A percentile compares a stretch with the other conserved stretches of the same genome.
These are phyloP conservation scores for Melospiza georgiana DNA, from an alignment of 2,113 vertebrate species.

Conservation along the genomic window DNA sequence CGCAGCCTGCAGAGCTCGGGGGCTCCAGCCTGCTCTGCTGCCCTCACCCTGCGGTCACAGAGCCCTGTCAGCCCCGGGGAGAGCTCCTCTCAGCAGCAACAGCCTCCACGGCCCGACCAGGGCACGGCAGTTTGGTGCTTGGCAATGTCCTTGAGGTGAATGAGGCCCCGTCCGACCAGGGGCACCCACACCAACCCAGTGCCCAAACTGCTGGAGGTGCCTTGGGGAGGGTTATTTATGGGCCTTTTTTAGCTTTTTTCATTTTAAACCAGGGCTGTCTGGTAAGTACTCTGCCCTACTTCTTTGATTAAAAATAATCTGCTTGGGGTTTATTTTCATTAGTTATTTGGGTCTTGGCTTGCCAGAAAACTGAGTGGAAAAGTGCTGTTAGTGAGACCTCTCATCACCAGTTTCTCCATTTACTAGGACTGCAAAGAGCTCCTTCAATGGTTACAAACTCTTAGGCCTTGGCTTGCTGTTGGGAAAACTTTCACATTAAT, in stretches of 20 bases:
- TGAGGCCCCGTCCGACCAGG: accelerated
- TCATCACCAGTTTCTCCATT: background rate
- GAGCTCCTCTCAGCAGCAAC: background rate
- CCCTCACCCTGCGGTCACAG: constrained; percentile 34
- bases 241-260: constrained; percentile 12
- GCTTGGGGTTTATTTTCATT: background rate
- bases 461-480: background rate
- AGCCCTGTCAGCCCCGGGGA: accelerated
- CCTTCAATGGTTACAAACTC: background rate
- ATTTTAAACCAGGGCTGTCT: constrained; percentile 18
- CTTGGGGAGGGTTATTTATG: background rate
- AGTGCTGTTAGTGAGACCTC: background rate
- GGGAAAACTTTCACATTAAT: background rate
- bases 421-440: background rate
- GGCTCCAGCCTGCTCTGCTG: background rate
- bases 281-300: background rate
- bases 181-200: accelerated
- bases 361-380: background rate
- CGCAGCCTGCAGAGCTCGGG: constrained; percentile 74
- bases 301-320: constrained; percentile 62
- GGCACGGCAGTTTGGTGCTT: background rate
- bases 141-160: background rate
- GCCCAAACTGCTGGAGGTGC: background rate
- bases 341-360: constrained; percentile 49
- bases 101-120: accelerated